Percentiles rank a stretch among this genome's conserved stretches.
These are phyloP conservation scores for Triops cancriformis DNA, from an alignment of 1,140 invertebrate genomes.

Conservation along the genomic window DNA sequence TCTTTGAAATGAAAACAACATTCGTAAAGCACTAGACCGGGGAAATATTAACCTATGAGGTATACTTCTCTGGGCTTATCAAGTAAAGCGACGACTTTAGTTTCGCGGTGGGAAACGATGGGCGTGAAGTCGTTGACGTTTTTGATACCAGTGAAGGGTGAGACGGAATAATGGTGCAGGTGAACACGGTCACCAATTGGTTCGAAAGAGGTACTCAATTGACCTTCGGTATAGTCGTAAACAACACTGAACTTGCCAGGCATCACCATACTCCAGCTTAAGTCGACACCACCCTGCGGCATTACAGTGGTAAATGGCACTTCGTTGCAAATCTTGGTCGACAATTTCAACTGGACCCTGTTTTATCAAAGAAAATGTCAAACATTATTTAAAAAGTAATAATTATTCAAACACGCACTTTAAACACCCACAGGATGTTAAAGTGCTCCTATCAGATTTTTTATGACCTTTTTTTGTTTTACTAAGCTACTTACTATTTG, in stretches of 20 bases:
- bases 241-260: conserved; percentile 20
- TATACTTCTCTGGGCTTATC: conserved; percentile 18
- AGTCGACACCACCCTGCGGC: conserved; percentile 18
- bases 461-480: too few species aligned
- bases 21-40: too few species aligned
- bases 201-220: conserved; percentile 18
- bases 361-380: neutral
- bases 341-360: conserved; percentile 10
- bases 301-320: conserved; percentile 16
- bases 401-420: neutral
- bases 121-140: conserved; percentile 25
- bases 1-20: neutral
- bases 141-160: conserved; percentile 23
- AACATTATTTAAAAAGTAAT: neutral
- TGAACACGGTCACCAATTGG: conserved; percentile 19
- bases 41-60: too few species aligned
- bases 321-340: conserved; percentile 20
- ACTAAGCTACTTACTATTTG: too few species aligned
- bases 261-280: conserved; percentile 1
- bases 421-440: neutral
- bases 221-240: conserved; percentile 16
- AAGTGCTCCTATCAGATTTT: too few species aligned
- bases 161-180: neutral
- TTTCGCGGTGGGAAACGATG: conserved; percentile 17
- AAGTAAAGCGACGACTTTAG: conserved; percentile 19